These are phyloP conservation scores for Hirtodrosophila histrioides DNA, from an alignment of 2,888 invertebrate species.

Conservation along the genomic window DNA sequence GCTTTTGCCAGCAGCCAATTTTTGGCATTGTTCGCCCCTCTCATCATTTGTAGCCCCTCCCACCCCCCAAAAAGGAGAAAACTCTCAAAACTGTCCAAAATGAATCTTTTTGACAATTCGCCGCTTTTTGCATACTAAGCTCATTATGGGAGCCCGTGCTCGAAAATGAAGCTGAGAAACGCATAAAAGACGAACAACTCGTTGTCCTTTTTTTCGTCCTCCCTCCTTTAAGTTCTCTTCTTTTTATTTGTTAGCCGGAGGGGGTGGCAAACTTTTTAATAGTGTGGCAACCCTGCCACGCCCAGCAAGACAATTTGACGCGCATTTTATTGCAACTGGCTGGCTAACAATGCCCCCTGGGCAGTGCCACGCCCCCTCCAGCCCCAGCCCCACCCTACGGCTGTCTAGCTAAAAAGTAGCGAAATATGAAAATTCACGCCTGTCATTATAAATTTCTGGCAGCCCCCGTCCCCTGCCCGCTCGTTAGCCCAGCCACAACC, in stretches of 20 bases:
- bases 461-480: not conserved
- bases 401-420: conserved; percentile 42
- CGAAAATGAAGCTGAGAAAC: conserved; percentile 10
- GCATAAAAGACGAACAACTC: conserved; percentile 53
- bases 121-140: conserved; percentile 77
- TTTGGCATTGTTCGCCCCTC: conserved; percentile 53
- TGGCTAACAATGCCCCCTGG: conserved; percentile 66
- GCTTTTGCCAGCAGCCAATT: conserved; percentile 54
- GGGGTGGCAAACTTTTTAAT: conserved; percentile 69
- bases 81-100: conserved; percentile 67
- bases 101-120: conserved; percentile 75
- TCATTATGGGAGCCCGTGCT: conserved; percentile 59
- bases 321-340: conserved; percentile 68
- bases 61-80: conserved; percentile 12
- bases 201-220: conserved; percentile 46
- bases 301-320: conserved; percentile 58
- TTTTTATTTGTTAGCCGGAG: conserved; percentile 22
- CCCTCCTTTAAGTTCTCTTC: conserved; percentile 4
- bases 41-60: conserved; percentile 7
- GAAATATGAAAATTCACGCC: conserved; percentile 74
- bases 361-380: conserved; percentile 43
- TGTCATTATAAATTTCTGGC: conserved; percentile 71
- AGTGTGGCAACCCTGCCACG: conserved; percentile 41
- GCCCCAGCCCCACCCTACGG: conserved; percentile 3
- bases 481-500: not conserved